Base-by-base conservation (phyloP, 2,797 vertebrate species). In the Melanotaenia trifasciata region DNA sequence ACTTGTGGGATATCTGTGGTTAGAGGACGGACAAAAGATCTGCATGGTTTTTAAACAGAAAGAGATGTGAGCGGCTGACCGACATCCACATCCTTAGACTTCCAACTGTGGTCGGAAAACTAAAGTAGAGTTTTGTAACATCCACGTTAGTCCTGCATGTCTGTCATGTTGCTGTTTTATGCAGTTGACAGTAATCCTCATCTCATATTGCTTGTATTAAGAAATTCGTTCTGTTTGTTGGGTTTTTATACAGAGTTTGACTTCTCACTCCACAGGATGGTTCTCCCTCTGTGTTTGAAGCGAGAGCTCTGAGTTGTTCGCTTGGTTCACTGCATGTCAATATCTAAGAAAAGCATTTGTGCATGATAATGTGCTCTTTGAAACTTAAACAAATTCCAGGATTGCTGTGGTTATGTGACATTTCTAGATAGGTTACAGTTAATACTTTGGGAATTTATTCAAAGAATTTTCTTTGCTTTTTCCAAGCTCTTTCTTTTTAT, bases 1-100 rank as follows among this genome's bases (percentile, higher is more conserved):
- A 76, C 61, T 9, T 16, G 68, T 3, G 22, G 51, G 76, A 85
- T 80, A 81, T 84, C 74, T 86, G 86, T 40, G 84, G 85, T 76
- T 72, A 35, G 77, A 86, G 35, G 64, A 81, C 78, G 79, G 76
- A 86, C 26, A 12, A 78, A 70, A 70, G 81, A 61, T 79, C 75
- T 72, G 69, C 47, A 66, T 75, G 36, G 53, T 71, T 84, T 83
- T 84, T 70, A 71, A 86, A 81, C 28, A 16, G 54, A 70, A 71
- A 67, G 65, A 59, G 53, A 86, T 70, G 76, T 60, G 73, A 10
- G 18, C 36, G 5, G 40, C 36, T 74, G 78, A 84, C 76, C 84
- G 74, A 79, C 13, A 83, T 77, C 74, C 72, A 83, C 24, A 67
- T 66, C 59, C 67, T 68, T 14, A 70, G 36, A 62, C 58, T 60